Base-by-base conservation (phyloP, 2,888 invertebrate species). In the Aleiodes leptofemur region DNA sequence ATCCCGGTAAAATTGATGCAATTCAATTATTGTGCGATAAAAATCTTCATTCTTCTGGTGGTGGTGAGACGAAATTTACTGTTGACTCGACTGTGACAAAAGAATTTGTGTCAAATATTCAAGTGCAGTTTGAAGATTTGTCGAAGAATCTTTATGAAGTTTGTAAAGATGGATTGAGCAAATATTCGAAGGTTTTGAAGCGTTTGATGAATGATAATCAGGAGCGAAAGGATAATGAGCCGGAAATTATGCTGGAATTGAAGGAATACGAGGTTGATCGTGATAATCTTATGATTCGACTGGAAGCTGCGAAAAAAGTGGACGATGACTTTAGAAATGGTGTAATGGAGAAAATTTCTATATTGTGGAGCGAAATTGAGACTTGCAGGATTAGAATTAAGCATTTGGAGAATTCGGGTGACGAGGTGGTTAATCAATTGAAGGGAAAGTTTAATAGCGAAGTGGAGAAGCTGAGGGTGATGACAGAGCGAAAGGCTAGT, bases 1-100 rank as follows among this genome's bases (percentile, higher is more conserved):
- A 87, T 77, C 86, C 87, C 0, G 87, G 87, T 14, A 84, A 82
- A 69, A 69, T 86, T 14, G 87, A 88, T 9, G 82, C 81, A 9
- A 55, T 84, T 14, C 77, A 77, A 38, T 66, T 81, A 14, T 56
- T 73, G 9, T 14, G 48, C 9, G 56, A 51, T n/a, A 61, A 74
- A 13, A n/a, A 50, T 14, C n/a, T 72, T 4, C 57, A 70, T 16
- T 14, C 55, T 16, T 8, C 16, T 11, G 56, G 55, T n/a, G 74
- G 69, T 13, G 66, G 77, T 43, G 66, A 74, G 8, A 73, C 57
- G 38, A 64, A n/a, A 29, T 55, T 68, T 4, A 72, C 50, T 56
- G 59, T 9, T 59, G 71, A 79, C 78, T 68, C 72, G 51, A 69
- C 69, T 6, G 34, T 78, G 6, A 73, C 74, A 11, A 73, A 72